A percentile compares a stretch with the other conserved stretches of the same genome.
Evolutionary conservation across 1,140 invertebrate genomes (phyloP).

Genomic region (Zaprionus inermis): DNA sequence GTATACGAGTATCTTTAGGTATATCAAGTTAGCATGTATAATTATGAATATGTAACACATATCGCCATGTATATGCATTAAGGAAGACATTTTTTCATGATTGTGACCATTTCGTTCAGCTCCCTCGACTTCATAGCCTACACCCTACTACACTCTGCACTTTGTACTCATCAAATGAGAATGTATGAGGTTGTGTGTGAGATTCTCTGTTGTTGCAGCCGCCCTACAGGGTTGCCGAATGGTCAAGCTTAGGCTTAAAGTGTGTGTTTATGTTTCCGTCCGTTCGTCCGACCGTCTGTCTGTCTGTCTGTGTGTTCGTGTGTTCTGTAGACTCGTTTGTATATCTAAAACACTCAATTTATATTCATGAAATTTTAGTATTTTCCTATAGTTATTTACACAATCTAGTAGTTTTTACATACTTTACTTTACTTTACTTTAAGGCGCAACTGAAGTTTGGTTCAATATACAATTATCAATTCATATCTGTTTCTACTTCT

Average conservation of each 20-base stretch:
- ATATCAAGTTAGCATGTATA: constrained; percentile 45
- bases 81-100: constrained; percentile 84
- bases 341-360: constrained; percentile 52
- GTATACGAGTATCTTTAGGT: constrained; percentile 31
- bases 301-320: constrained; percentile 16
- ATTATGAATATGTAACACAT: constrained; percentile 70
- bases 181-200: constrained; percentile 3
- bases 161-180: constrained; percentile 14
- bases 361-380: constrained; percentile 54
- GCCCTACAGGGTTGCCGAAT: constrained; percentile 42
- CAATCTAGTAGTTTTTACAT: constrained; percentile 52
- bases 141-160: constrained; percentile 41
- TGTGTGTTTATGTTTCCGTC: constrained; percentile 35
- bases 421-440: constrained; percentile 43
- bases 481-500: not conserved
- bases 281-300: constrained; percentile 10
- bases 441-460: constrained; percentile 64
- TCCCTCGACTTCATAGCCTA: constrained; percentile 31
- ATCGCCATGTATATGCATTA: constrained; percentile 79
- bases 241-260: constrained; percentile 73
- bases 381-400: constrained; percentile 52
- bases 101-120: constrained; percentile 80
- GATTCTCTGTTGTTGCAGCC: constrained; percentile 8
- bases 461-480: constrained; percentile 55
- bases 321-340: not conserved